Base-by-base conservation (phyloP, 2,797 vertebrate species). In the Morelia viridis region DNA sequence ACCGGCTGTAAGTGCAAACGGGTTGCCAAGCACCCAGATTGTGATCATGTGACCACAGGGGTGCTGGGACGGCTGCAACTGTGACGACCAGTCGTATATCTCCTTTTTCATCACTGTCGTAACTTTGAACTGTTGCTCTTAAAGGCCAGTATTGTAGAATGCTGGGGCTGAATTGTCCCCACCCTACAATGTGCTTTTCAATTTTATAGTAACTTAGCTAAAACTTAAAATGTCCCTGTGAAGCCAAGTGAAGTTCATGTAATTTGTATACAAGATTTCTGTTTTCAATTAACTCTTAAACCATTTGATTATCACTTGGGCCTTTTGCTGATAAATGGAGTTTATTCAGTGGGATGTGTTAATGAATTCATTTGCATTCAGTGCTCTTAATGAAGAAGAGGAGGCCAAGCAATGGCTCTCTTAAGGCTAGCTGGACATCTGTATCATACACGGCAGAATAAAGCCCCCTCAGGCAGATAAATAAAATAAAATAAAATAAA, bases 281-380 rank as follows among this genome's bases (percentile, higher is more conserved):
- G 53, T 86, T 95, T 96, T 96, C 93, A 94, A 12, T 96, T 94
- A 96, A 41, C 92, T 96, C 93, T 95, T 93, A 95, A 96, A 94
- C 93, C 95, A 64, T 65, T 62, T 92, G 93, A 96, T 96, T 94
- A 96, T 95, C 84, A 56, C 87, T 95, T 91, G 89, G 90, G 87
- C 53, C 89, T 90, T 96, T 97, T 93, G 57, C 92, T 96, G 94
- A 97, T 94, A 96, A 96, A 96, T 93, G 46, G 10, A 80, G 92
- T 92, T 92, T 90, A 92, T 94, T 95, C 92, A 92, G 1, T 19
- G 88, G 68, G 61, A 46, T 95, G 92, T 80, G 92, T 53, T 96
- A 96, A 96, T 97, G 93, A 96, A 96, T 96, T 95, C 1, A 93
- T 95, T 96, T 96, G 22, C 87, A 91, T 96, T 96, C 94, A 88